Conservation (phyloP, 2,113 vertebrate species). For the Sebastes schlegelii region DNA sequence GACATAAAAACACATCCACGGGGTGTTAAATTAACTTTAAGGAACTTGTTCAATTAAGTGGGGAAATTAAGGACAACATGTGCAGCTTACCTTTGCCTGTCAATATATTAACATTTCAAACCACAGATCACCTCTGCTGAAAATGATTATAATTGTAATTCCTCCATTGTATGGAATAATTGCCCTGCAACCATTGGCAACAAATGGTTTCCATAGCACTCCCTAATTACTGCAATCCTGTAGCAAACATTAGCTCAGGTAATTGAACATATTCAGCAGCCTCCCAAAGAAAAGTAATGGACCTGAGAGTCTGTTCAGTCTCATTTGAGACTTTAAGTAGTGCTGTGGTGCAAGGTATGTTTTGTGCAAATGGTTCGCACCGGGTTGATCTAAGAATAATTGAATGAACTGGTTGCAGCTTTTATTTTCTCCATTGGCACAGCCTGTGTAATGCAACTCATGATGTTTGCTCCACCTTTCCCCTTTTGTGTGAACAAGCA, state of each 20-base stretch:
- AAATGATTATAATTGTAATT: constrained; percentile 14
- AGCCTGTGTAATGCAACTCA: not conserved
- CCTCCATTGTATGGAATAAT: constrained; percentile 18
- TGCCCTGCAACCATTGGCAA: constrained; percentile 32
- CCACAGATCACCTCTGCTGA: constrained; percentile 3
- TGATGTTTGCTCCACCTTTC: constrained; percentile 9
- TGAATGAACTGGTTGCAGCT: constrained; percentile 1
- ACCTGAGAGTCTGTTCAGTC: not conserved
- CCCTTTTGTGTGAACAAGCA: constrained; percentile 19
- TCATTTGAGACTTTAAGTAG: constrained; percentile 15
- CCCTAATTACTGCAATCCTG: constrained; percentile 29
- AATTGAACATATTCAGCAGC: constrained; percentile 19
- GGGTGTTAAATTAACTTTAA: not conserved
- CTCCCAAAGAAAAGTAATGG: not conserved
- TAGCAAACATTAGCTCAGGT: constrained; percentile 47
- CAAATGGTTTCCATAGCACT: constrained; percentile 18
- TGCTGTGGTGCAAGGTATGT: not conserved
- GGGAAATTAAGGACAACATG: constrained; percentile 4
- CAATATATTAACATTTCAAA: not conserved
- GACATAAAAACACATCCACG: not conserved
- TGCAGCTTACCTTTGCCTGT: not conserved
- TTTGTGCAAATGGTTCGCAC: not conserved
- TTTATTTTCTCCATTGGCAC: constrained; percentile 17
- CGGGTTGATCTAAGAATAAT: constrained; percentile 9
- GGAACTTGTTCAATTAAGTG: not conserved